Evolutionary conservation across 1,140 invertebrate genomes (phyloP).

Genomic region (Bombus fervidus): DNA sequence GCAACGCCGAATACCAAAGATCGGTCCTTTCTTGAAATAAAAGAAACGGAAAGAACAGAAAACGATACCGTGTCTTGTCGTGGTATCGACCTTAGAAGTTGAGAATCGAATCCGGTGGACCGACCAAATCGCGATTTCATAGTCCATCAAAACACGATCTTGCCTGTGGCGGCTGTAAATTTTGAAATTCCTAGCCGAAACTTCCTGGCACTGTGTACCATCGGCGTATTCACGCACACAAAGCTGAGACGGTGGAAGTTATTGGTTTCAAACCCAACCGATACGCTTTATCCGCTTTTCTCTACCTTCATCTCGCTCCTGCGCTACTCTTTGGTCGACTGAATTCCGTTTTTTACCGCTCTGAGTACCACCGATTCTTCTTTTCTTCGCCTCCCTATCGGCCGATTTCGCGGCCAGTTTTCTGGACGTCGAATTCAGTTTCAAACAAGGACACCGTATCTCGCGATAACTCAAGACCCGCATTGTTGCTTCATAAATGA

Average conservation of each 20-base stretch:
- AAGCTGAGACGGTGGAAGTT: slow-evolving; percentile 28
- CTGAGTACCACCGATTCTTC: slow-evolving; percentile 47
- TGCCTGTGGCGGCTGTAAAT: slow-evolving; percentile 55
- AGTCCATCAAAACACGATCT: slow-evolving; percentile 65
- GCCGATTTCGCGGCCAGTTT: slow-evolving; percentile 38
- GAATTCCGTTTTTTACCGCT: not conserved
- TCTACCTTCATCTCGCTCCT: not conserved
- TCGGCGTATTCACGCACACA: slow-evolving; percentile 13
- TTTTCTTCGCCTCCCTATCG: slow-evolving; percentile 24
- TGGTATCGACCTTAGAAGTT: not conserved
- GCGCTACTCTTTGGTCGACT: too few species aligned
- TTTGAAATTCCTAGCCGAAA: slow-evolving; percentile 56
- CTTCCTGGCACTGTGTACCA: slow-evolving; percentile 8
- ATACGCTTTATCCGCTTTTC: slow-evolving; percentile 36
- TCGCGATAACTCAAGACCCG: not conserved
- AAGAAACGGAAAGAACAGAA: too few species aligned
- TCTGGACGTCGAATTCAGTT: slow-evolving; percentile 32
- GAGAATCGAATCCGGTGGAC: slow-evolving; percentile 11
- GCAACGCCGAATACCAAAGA: not conserved
- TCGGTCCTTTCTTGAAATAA: not conserved
- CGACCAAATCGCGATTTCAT: slow-evolving; percentile 62
- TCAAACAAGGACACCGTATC: not conserved
- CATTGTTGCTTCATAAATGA: not conserved
- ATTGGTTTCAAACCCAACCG: slow-evolving; percentile 48
- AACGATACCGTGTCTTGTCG: not conserved